Percentiles rank a stretch among this genome's conserved stretches.
Conservation (phyloP, 92 coral and sea anemone species). For the Porites divaricata region DNA sequence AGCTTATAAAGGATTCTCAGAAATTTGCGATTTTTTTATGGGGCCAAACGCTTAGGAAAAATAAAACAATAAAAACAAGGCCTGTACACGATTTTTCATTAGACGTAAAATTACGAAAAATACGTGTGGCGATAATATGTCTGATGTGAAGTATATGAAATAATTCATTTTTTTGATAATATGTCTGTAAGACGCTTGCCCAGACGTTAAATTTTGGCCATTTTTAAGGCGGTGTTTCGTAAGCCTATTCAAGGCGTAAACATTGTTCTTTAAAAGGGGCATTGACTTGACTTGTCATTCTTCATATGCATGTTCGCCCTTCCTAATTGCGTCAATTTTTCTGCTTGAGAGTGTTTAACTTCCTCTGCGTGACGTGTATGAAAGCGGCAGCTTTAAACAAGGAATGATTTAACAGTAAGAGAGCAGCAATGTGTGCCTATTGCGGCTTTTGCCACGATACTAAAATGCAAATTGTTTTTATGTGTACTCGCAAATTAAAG, state of each 20-base stretch:
- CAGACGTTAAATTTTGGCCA: background rate
- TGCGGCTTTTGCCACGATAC: background rate
- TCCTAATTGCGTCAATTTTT: constrained; percentile 28
- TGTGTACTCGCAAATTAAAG: constrained; percentile 5
- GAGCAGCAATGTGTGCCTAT: background rate
- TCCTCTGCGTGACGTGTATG: background rate
- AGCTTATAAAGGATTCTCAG: background rate
- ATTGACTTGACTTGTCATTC: constrained; percentile 38
- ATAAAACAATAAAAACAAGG: background rate
- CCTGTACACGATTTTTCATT: background rate
- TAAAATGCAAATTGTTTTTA: background rate
- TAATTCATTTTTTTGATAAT: too few relatives aligned
- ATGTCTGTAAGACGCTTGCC: background rate
- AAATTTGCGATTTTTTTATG: background rate
- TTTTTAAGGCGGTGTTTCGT: constrained; percentile 35
- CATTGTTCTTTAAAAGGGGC: constrained; percentile 33
- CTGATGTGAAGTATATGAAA: too few relatives aligned
- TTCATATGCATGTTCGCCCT: background rate
- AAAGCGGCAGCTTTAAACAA: background rate
- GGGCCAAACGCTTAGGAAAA: background rate
- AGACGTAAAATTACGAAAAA: background rate
- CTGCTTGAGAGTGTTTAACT: constrained; percentile 28
- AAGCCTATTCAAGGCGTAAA: constrained; percentile 31
- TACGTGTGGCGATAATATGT: constrained; percentile 28
- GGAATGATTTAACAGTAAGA: background rate